Conservation (phyloP, 2,113 vertebrate genomes). For the Zingel zingel region DNA sequence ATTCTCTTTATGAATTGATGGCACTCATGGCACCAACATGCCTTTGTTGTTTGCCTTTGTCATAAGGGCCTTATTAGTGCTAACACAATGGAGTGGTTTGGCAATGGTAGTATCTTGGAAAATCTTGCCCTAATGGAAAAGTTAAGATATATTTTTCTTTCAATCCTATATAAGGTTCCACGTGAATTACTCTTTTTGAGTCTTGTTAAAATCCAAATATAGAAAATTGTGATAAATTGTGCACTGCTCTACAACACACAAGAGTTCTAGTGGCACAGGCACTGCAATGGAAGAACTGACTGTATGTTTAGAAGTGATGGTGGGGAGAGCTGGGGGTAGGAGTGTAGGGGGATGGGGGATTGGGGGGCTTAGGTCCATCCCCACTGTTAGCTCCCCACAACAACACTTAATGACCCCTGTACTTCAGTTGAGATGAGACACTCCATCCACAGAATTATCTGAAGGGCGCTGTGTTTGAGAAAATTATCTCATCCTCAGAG, state of each 20-base stretch:
- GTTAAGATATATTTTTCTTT: conserved; percentile 37
- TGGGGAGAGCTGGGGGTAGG: conserved; percentile 26
- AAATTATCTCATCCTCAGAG: conserved; percentile 77
- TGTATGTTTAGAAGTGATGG: conserved; percentile 16
- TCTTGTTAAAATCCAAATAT: conserved; percentile 41
- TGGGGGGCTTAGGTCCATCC: conserved; percentile 56
- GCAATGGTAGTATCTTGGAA: conserved; percentile 47
- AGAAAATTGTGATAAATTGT: conserved; percentile 49
- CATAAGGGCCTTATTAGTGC: conserved; percentile 59
- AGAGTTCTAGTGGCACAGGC: conserved; percentile 16
- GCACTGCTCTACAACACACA: conserved; percentile 24
- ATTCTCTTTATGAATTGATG: conserved; percentile 85
- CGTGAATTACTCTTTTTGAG: conserved; percentile 21
- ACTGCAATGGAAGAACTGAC: conserved; percentile 12
- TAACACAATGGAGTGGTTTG: conserved; percentile 61
- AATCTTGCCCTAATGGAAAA: conserved; percentile 56
- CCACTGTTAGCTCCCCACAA: conserved; percentile 71
- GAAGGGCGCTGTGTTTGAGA: conserved; percentile 76
- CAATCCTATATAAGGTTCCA: conserved; percentile 14
- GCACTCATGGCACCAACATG: conserved; percentile 74
- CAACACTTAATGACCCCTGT: conserved; percentile 81
- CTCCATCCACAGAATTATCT: conserved; percentile 82
- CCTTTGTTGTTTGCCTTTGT: conserved; percentile 72
- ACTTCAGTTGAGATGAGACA: conserved; percentile 84
- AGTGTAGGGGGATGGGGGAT: background rate